These are phyloP conservation scores for Pharmacophagus antenor DNA, from an alignment of 2,888 invertebrate genomes.

Conservation along the genomic window DNA sequence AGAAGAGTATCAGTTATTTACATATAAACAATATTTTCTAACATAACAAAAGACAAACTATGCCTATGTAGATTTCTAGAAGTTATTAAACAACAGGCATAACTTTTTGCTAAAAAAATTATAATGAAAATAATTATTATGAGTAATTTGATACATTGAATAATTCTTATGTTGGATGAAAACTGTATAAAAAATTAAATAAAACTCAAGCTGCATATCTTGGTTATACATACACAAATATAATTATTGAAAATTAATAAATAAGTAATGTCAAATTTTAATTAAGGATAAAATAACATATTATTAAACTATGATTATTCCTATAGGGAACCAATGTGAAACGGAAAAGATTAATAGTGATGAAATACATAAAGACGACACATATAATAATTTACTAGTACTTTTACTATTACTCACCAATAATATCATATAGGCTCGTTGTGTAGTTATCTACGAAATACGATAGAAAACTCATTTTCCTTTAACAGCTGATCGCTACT, in stretches of 20 bases:
- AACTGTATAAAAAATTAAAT: neutral
- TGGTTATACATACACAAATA: neutral
- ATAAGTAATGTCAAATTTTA: neutral
- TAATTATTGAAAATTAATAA: neutral
- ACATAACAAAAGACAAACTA: neutral
- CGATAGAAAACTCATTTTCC: conserved; percentile 61
- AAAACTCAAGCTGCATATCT: neutral
- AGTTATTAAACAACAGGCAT: neutral
- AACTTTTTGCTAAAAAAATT: neutral
- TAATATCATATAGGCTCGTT: conserved; percentile 65
- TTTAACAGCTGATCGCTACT: conserved; percentile 41
- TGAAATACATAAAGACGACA: no score
- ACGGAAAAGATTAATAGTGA: no score
- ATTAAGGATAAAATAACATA: neutral
- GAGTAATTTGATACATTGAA: neutral
- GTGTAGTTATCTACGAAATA: conserved; percentile 66
- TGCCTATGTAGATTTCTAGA: neutral
- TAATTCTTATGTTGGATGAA: neutral
- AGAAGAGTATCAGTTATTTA: neutral
- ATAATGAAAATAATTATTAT: neutral
- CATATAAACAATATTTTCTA: neutral
- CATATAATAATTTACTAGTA: no score
- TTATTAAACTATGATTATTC: neutral
- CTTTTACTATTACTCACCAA: conserved; percentile 63
- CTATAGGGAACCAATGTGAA: no score